Evolutionary conservation across 2,797 vertebrate genomes (phyloP), one percentile per base, ranked within the genome.

Genomic region (Peromyscus attwateri): DNA sequence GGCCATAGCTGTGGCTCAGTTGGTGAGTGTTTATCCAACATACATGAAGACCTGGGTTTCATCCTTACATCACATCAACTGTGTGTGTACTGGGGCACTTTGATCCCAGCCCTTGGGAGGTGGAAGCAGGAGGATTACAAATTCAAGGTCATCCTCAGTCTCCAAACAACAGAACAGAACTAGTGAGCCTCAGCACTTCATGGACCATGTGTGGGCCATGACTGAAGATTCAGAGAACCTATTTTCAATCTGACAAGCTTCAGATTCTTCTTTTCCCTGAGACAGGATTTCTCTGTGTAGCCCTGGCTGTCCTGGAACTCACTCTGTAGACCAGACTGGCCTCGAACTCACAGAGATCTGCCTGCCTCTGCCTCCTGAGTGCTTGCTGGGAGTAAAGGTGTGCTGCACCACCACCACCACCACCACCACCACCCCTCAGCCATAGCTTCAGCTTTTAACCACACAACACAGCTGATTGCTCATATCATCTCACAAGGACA

Each of bases 381-480:
- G 21, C 71, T 73, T 25, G 21, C 71, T 73, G 71, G 70, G 71
- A 73, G 5, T 40, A 40, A 73, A 73, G 21, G 71, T 12, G 1
- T 43, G 23, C 49, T 43, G 43, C 46, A 49, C 46, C 9, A 6
- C n/a, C 19, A 71, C 70, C 9, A 40, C 9, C 4, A 23, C 7
- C 37, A 49, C 46, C 9, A 6, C n/a, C 19, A 37, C 70, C 9
- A 25, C 9, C 4, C n/a, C 10, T 4, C 43, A 12, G 71, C 21
- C n/a, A 80, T 9, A 27, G 76, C 37, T 57, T 73, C 57, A 34
- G n/a, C 23, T 34, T 60, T 64, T 80, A 66, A 52, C 57, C 40
- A 12, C 0, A 17, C 0, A n/a, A 12, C 31, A 64, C 14, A 64
- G 79, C 37, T 23, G 52, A 23, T 4, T 13, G 37, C 29, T n/a